These are phyloP conservation scores for Microctenopoma lineatum DNA, from an alignment of 2,797 vertebrate species.

Conservation along the genomic window DNA sequence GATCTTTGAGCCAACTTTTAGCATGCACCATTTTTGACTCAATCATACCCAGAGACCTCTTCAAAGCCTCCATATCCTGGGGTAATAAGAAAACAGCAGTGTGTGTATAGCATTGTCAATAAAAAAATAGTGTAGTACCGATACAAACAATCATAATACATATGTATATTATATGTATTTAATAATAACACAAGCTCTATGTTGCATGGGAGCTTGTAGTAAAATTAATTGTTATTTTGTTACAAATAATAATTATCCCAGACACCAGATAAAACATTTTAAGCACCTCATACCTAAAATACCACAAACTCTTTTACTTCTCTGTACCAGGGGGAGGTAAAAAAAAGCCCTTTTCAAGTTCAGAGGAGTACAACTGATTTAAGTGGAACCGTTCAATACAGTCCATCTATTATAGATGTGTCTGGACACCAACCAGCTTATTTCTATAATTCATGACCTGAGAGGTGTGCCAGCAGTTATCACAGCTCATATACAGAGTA, in stretches of 20 bases:
- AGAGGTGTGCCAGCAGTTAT: constrained; percentile 49
- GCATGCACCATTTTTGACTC: constrained; percentile 96
- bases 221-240: too few species aligned
- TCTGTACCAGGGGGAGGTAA: constrained; percentile 1
- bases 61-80: constrained; percentile 97
- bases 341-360: constrained; percentile 44
- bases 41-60: constrained; percentile 93
- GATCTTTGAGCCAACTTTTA: constrained; percentile 96
- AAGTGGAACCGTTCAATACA: constrained; percentile 64
- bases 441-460: constrained; percentile 76
- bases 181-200: too few species aligned
- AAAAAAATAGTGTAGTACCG: too few species aligned
- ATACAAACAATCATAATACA: too few species aligned
- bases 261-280: background rate
- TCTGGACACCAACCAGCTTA: constrained; percentile 62
- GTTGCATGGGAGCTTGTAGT: too few species aligned
- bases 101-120: too few species aligned
- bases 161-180: too few species aligned
- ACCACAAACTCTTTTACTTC: constrained; percentile 6
- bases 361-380: constrained; percentile 52
- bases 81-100: constrained; percentile 51
- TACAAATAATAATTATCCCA: too few species aligned
- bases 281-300: constrained; percentile 9
- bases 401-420: constrained; percentile 71
- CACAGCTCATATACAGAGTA: constrained; percentile 51